Evolutionary conservation across 1,140 invertebrate genomes (phyloP).

Genomic region (Hycleus phaleratus): DNA sequence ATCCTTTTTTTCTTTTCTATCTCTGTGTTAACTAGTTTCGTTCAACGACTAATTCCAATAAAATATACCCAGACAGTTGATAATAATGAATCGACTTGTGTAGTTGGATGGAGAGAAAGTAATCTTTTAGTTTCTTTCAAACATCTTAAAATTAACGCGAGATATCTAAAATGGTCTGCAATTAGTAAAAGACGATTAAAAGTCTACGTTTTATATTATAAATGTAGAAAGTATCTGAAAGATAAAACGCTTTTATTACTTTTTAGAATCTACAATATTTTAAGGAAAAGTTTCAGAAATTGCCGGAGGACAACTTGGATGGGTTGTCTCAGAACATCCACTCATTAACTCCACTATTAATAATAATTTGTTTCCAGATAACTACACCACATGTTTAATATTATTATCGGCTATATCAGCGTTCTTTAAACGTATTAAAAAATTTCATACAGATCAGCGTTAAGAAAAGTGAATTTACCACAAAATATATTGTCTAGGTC

Average conservation of each 20-base stretch:
- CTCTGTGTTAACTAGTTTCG: constrained; percentile 20
- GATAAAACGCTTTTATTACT: constrained; percentile 14
- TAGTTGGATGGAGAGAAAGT: no score
- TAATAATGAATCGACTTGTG: no score
- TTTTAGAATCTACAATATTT: constrained; percentile 9
- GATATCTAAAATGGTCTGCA: no score
- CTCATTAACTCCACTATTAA: constrained; percentile 8
- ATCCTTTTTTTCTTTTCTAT: constrained; percentile 32
- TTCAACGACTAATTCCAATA: constrained; percentile 20
- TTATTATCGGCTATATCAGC: no score
- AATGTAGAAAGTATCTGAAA: constrained; percentile 11
- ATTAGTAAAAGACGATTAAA: no score
- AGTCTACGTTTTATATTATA: constrained; percentile 6
- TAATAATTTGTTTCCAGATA: constrained; percentile 3
- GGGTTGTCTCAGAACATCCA: constrained; percentile 5
- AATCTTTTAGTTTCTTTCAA: no score
- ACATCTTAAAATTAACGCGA: no score
- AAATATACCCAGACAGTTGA: background rate
- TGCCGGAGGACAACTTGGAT: constrained; percentile 7
- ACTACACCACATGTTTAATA: no score
- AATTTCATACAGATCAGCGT: no score
- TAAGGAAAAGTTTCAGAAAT: constrained; percentile 11
- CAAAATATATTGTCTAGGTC: no score
- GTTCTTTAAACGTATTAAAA: no score
- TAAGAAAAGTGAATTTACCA: no score